Base-by-base conservation (phyloP, 1,140 invertebrate genomes). In the Aphaenogaster floridana region DNA sequence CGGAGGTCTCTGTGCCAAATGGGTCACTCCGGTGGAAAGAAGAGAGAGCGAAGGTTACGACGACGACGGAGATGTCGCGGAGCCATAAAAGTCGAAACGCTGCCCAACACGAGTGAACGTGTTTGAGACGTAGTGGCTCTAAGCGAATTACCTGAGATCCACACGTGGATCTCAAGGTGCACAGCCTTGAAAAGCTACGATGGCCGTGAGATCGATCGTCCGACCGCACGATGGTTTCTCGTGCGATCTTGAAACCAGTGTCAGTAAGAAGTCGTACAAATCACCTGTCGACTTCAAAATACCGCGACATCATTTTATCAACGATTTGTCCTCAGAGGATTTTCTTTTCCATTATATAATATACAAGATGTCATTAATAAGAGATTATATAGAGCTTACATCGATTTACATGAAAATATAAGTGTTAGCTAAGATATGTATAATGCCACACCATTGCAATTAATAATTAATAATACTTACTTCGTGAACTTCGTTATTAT, bases 1-100 rank as follows among this genome's bases (percentile, higher is more conserved):
- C 57, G 80, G 76, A 77, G 57, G 50, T 90, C 78, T 79, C 77
- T 90, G 28, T 28, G 92, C 91, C 93, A 94, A 94, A 93, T 93
- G 86, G 92, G 92, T 93, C 92, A 93, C 85, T 78, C 66, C 84
- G n/a, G 57, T 39, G 76, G 28, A 57, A 85, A 50, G 21, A 84
- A 85, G 52, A 52, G 68, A 71, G 39, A 76, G 57, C n/a, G 71
- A 76, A 74, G 69, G 68, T 34, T 64, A 61, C 80, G 71, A 81
- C 61, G 45, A 83, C 69, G 64, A 63, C 69, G 34, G 57, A 88
- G 52, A 76, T 59, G 86, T 90, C 85, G 79, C 39, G 68, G 74
- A 76, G 79, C 84, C 84, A 91, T 91, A 87, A 89, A 91, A 91
- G 83, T 91, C 83, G 50, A 63, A 50, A 81, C 39, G 48, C 63